Evolutionary conservation across 1,140 invertebrate genomes (phyloP).

Genomic region (Drosophila tani): DNA sequence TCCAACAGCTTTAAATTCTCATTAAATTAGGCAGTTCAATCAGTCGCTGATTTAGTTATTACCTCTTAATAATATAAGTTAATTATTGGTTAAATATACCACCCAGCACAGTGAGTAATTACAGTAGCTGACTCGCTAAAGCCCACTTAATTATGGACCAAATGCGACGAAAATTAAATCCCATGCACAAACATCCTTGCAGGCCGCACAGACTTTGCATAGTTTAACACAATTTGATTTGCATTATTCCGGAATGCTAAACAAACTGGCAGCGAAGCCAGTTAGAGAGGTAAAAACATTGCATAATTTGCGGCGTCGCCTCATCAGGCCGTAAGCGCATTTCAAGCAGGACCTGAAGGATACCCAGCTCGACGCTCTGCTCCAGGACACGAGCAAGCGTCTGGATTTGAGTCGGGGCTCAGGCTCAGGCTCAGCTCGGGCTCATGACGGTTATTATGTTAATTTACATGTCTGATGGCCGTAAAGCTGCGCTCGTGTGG

Average conservation of each 20-base stretch:
- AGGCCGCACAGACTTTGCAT: slow-evolving; percentile 31
- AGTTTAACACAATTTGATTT: slow-evolving; percentile 55
- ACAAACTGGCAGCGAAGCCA: slow-evolving; percentile 20
- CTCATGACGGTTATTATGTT: slow-evolving; percentile 69
- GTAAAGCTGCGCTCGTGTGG: slow-evolving; percentile 36
- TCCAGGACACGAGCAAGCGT: slow-evolving; percentile 40
- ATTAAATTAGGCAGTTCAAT: no score
- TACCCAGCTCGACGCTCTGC: slow-evolving; percentile 45
- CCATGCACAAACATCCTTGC: slow-evolving; percentile 20
- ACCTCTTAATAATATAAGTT: no score
- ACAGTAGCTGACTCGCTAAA: neutral
- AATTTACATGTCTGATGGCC: slow-evolving; percentile 75
- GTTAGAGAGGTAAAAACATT: slow-evolving; percentile 42
- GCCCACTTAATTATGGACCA: slow-evolving; percentile 13
- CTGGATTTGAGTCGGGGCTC: slow-evolving; percentile 38
- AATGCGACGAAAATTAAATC: slow-evolving; percentile 24
- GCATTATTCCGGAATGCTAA: slow-evolving; percentile 43
- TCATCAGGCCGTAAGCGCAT: slow-evolving; percentile 61
- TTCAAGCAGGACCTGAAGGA: slow-evolving; percentile 46
- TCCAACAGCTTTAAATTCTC: neutral
- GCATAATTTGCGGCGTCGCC: slow-evolving; percentile 62
- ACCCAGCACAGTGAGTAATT: neutral
- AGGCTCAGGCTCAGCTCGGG: slow-evolving; percentile 35
- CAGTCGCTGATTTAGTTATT: no score
- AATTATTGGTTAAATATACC: no score